phyloP scores from a whole-genome alignment of 2,888 invertebrate species.

The Orchesellides sinensis region DNA sequence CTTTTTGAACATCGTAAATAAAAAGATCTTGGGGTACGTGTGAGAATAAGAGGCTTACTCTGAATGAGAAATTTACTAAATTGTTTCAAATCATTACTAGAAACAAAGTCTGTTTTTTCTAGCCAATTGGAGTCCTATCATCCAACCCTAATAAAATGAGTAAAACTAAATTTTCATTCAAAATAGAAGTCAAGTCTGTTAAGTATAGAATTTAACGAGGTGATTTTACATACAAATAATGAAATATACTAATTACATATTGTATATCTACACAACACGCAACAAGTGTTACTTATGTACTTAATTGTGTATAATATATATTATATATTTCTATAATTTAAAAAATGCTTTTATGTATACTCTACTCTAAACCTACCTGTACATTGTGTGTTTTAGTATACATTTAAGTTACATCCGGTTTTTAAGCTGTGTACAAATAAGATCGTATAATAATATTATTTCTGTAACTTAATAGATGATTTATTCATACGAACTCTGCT shows the following conservation, averaged over 20 bases:
- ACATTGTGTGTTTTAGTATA: too few relatives aligned
- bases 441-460: too few relatives aligned
- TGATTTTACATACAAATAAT: slow-evolving; percentile 11
- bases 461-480: too few relatives aligned
- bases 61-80: background rate
- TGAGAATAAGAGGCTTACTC: background rate
- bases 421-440: too few relatives aligned
- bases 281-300: slow-evolving; percentile 55
- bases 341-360: background rate
- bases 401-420: too few relatives aligned
- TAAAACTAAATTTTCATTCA: background rate
- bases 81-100: too few relatives aligned
- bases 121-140: background rate
- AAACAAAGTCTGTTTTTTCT: background rate
- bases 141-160: background rate
- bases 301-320: slow-evolving; percentile 40
- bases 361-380: too few relatives aligned
- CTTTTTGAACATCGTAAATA: background rate
- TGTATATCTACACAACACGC: slow-evolving; percentile 18
- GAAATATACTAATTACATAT: too few relatives aligned
- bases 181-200: background rate
- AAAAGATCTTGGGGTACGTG: background rate
- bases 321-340: background rate
- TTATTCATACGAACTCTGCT: too few relatives aligned
- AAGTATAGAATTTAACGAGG: background rate